Evolutionary conservation across 2,888 invertebrate genomes (phyloP).

Genomic region (Drosophila subsilvestris): DNA sequence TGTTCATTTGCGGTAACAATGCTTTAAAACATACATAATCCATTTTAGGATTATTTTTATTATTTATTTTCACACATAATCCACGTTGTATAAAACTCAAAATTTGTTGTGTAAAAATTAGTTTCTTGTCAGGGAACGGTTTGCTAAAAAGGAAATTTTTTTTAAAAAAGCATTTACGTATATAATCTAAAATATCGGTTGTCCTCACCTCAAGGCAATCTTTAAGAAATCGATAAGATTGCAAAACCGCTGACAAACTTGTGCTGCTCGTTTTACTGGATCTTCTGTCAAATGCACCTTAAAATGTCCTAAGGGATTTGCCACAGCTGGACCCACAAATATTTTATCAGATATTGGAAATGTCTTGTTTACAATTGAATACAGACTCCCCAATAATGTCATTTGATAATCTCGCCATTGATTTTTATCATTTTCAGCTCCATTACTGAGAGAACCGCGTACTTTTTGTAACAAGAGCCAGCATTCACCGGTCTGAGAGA

Average conservation of each 20-base stretch:
- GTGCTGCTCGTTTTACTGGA: slow-evolving; percentile 48
- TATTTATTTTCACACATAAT: slow-evolving; percentile 18
- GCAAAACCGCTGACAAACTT: slow-evolving; percentile 43
- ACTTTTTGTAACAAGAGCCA: slow-evolving; percentile 61
- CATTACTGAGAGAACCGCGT: slow-evolving; percentile 13
- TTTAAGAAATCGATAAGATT: slow-evolving; percentile 57
- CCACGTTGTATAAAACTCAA: slow-evolving; percentile 52
- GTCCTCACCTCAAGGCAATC: slow-evolving; percentile 49
- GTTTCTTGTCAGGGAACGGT: slow-evolving; percentile 48
- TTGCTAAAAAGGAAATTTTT: slow-evolving; percentile 28
- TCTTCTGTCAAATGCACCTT: slow-evolving; percentile 37
- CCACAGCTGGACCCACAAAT: neutral
- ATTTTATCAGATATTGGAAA: slow-evolving; percentile 14
- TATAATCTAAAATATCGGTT: neutral
- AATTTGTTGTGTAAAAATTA: slow-evolving; percentile 43
- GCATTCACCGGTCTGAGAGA: slow-evolving; percentile 51
- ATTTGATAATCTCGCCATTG: slow-evolving; percentile 56
- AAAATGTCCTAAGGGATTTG: slow-evolving; percentile 26
- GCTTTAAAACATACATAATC: slow-evolving; percentile 38
- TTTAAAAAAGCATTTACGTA: neutral
- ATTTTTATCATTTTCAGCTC: slow-evolving; percentile 7
- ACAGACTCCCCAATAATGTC: slow-evolving; percentile 39
- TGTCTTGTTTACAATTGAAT: slow-evolving; percentile 32
- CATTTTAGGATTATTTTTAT: slow-evolving; percentile 24
- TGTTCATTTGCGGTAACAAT: slow-evolving; percentile 46